Evolutionary conservation across 2,113 vertebrate species (phyloP), one percentile per base, ranked within the genome.

Genomic region (Asarcornis scutulata): DNA sequence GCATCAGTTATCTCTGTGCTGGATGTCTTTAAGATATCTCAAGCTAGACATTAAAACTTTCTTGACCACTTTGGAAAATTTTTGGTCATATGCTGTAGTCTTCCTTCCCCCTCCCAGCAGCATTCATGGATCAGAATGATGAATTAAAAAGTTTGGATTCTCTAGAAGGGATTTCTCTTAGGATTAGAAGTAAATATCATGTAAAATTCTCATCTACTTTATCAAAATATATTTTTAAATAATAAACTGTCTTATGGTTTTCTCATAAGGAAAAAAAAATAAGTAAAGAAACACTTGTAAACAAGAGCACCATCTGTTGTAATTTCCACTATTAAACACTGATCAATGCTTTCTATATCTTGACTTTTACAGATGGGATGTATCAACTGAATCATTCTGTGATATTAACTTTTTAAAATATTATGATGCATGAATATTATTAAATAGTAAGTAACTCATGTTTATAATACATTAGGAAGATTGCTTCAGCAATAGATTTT

Each of bases 61-160:
- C 5, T 75, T 38, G 26, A 40, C 38, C 4, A 2, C 34, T 75
- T 66, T 32, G 8, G 21, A n/a, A 69, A 38, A 11, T 17, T 15
- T 71, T 75, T 75, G 16, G 17, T 64, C 3, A 5, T 58, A 18
- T 48, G 34, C 13, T 66, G 2, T 67, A 42, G 11, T 11, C 4
- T 23, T 40, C 2, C 11, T 14, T 18, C 9, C 4, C 0, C 7
- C 7, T 5, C 3, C 3, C 2, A 36, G 32, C n/a, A 36, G 7
- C 3, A 31, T 62, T 72, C 23, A 42, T 50, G 42, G 5, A 38
- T 55, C 48, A 71, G 50, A 77, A n/a, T 66, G 4, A 60, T 22
- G 14, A 69, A n/a, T 74, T 74, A 22, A 68, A 68, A 77, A 31
- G 6, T 22, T 34, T 34, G 46, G 50, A 44, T n/a, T 85, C 23